phyloP scores from a whole-genome alignment of 1,140 invertebrate genomes.

The Microplitis mediator region DNA sequence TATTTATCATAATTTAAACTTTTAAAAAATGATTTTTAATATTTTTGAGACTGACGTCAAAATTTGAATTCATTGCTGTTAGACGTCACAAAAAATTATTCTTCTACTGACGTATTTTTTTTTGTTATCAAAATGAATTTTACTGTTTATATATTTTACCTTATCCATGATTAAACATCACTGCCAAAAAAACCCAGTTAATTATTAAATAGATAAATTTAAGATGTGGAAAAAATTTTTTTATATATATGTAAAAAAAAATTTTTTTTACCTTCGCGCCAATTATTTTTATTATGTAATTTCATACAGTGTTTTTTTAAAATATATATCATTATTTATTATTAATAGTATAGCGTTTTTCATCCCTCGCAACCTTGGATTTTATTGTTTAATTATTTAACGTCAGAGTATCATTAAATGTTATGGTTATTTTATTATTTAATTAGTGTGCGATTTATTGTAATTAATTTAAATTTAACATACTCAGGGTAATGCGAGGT shows the following conservation, averaged over 20 bases:
- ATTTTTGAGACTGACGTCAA: too few relatives aligned
- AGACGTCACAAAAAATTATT: too few relatives aligned
- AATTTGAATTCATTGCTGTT: too few relatives aligned
- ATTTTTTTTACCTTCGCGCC: not conserved
- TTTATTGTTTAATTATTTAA: too few relatives aligned
- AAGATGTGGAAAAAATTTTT: not conserved
- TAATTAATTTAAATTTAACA: not conserved
- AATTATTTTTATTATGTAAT: not conserved
- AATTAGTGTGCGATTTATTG: not conserved
- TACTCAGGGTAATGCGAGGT: too few relatives aligned
- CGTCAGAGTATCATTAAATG: too few relatives aligned
- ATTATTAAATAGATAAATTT: not conserved
- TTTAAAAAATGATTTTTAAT: too few relatives aligned
- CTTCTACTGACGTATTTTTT: not conserved
- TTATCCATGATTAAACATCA: constrained; percentile 60
- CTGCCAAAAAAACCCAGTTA: constrained; percentile 57
- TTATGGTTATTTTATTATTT: too few relatives aligned
- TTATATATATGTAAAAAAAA: not conserved
- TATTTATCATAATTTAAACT: not conserved
- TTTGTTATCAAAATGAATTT: not conserved
- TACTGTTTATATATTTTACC: constrained; percentile 41
- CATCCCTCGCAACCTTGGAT: too few relatives aligned
- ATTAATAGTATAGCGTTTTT: too few relatives aligned
- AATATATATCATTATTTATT: too few relatives aligned
- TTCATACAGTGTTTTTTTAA: not conserved